These are phyloP conservation scores for Paramormyrops hopkinsi DNA, from an alignment of 2,797 vertebrate genomes.

Conservation along the genomic window DNA sequence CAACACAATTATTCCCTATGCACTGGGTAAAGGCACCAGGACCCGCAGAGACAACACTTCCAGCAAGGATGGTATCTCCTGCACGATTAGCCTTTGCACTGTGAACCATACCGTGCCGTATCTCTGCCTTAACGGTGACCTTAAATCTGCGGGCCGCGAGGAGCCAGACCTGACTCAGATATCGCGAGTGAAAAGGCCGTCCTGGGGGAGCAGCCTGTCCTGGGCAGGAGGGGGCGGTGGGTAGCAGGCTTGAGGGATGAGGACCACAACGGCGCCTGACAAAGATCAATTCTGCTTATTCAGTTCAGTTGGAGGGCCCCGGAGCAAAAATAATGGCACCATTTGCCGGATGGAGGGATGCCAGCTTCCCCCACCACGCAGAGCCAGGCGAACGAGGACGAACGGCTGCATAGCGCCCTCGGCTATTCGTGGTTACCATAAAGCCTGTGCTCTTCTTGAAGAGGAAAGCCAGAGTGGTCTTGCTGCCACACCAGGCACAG, in stretches of 20 bases:
- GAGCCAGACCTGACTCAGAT: not conserved
- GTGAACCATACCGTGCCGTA: not conserved
- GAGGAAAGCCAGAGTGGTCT: not conserved
- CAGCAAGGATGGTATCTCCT: not conserved
- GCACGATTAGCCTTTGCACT: not conserved
- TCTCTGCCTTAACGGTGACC: not conserved
- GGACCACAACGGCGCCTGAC: not conserved
- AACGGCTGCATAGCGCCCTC: not conserved
- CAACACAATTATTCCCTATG: not conserved
- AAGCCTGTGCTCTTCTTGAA: not conserved
- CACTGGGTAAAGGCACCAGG: not conserved
- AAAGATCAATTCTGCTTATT: slow-evolving; percentile 21
- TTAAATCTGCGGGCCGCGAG: not conserved
- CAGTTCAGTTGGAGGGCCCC: not conserved
- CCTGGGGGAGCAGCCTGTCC: not conserved
- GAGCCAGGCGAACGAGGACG: not conserved
- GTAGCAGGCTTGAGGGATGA: not conserved
- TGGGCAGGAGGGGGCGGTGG: too few relatives aligned
- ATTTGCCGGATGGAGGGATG: not conserved
- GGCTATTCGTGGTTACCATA: not conserved
- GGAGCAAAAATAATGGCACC: not conserved
- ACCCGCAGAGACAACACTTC: not conserved
- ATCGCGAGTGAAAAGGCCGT: not conserved
- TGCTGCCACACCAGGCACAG: not conserved
- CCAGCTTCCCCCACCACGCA: not conserved